Evolutionary conservation across 2,797 vertebrate species (phyloP), one percentile per base, ranked within the genome.

Genomic region (Gobionotothen gibberifrons): DNA sequence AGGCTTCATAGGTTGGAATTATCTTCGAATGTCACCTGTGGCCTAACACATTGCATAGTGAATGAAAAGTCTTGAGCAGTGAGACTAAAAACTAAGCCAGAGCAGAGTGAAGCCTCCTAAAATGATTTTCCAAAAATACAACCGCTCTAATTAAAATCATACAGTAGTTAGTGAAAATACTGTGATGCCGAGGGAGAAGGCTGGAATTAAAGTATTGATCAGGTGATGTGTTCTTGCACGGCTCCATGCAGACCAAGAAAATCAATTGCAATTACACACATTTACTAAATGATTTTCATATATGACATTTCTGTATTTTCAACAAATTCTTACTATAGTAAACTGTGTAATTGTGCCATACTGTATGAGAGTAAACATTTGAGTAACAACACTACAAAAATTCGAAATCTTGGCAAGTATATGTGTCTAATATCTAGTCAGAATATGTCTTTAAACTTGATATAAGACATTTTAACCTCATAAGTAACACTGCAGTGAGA

Each of bases 111-210:
- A 3, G 26, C 42, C 14, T 15, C 2, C 0, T 1, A 47, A 48
- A 49, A 56, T 42, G 4, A 55, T 64, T 12, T 17, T 36, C 32
- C 14, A 49, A 36, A 36, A 54, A 29, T 42, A 47, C 10, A 78
- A 54, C 11, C 6, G 40, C n/a, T 55, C 9, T 42, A 16, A 49
- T 57, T 44, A 21, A 52, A 67, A 61, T 43, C 3, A 29, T 12
- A 26, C 26, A 5, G 26, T 26, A 36, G n/a, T 21, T 53, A 42
- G 16, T 22, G 10, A 47, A 59, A 60, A 60, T 40, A 12, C 39
- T 64, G 32, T 8, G 22, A 43, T 29, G 29, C 52, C 11, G 1
- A 63, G 14, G 21, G 17, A 47, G 3, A 39, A 1, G 4, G 29
- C 17, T 9, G 16, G 29, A 66, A 60, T 36, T 3, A 36, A 22